These are phyloP conservation scores for Poecilia picta DNA, from an alignment of 2,797 vertebrate genomes.

Conservation along the genomic window DNA sequence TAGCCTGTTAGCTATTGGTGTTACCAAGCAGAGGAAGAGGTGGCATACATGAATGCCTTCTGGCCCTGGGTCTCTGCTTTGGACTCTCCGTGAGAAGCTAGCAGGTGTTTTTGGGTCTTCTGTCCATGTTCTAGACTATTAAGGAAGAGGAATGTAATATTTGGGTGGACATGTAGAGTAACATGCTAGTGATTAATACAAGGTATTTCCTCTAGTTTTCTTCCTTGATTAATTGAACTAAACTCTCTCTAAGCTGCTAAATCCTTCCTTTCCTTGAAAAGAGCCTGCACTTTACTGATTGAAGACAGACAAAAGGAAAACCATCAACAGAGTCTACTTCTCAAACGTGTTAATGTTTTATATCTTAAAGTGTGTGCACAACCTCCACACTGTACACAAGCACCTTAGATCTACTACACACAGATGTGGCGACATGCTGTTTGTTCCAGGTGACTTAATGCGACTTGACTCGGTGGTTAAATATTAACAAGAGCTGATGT, in stretches of 20 bases:
- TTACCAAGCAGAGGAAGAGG: neutral
- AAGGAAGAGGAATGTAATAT: neutral
- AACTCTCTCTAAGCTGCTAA: neutral
- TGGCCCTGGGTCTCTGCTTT: neutral
- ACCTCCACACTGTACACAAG: conserved; percentile 35
- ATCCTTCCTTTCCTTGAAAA: neutral
- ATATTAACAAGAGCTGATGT: conserved; percentile 82
- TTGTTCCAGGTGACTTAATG: conserved; percentile 79
- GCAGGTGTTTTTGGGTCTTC: neutral
- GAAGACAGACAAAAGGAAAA: neutral
- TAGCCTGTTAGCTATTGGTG: neutral
- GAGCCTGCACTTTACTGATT: neutral
- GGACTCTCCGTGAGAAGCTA: neutral
- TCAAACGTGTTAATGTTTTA: conserved; percentile 55
- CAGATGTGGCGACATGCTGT: conserved; percentile 16
- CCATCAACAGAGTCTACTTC: conserved; percentile 3
- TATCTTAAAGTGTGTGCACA: conserved; percentile 30
- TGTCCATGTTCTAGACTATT: neutral
- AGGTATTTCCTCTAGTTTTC: neutral
- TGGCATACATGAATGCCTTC: neutral
- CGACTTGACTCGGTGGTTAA: conserved; percentile 81
- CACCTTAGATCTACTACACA: conserved; percentile 19
- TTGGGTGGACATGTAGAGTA: neutral
- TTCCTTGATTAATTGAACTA: neutral
- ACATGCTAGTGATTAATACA: neutral